Conservation (phyloP, 2,113 vertebrate species). For the Notothenia rossii region DNA sequence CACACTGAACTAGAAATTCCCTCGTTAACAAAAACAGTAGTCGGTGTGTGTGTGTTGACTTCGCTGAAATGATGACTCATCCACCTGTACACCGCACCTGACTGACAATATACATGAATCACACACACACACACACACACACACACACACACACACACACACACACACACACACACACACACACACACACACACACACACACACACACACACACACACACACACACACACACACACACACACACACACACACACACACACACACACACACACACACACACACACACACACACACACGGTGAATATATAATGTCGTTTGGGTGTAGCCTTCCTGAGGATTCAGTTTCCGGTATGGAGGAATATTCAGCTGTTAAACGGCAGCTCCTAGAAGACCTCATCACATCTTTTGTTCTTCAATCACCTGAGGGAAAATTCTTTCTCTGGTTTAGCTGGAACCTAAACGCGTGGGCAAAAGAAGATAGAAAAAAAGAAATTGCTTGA, state of each 20-base stretch:
- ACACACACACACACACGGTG: not conserved
- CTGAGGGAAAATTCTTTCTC: slow-evolving; percentile 25
- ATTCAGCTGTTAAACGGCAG: slow-evolving; percentile 46
- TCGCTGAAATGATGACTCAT: slow-evolving; percentile 4
- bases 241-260: not conserved
- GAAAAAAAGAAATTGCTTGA: not conserved
- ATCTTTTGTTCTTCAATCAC: slow-evolving; percentile 2
- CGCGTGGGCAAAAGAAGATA: not conserved
- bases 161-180: not conserved
- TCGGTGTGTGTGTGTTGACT: not conserved
- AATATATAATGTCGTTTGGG: slow-evolving; percentile 56
- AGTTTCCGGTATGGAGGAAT: slow-evolving; percentile 26
- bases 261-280: not conserved
- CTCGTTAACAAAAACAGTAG: not conserved
- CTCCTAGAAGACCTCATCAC: not conserved
- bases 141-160: not conserved
- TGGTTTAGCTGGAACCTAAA: slow-evolving; percentile 23
- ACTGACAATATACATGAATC: not conserved
- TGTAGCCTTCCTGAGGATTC: slow-evolving; percentile 42
- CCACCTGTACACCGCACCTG: not conserved
- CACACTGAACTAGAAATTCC: not conserved
- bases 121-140: not conserved
- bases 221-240: too few species aligned
- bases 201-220: not conserved
- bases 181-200: not conserved